Conservation (phyloP, 2,113 vertebrate species). For the Cochlearius cochlearius region DNA sequence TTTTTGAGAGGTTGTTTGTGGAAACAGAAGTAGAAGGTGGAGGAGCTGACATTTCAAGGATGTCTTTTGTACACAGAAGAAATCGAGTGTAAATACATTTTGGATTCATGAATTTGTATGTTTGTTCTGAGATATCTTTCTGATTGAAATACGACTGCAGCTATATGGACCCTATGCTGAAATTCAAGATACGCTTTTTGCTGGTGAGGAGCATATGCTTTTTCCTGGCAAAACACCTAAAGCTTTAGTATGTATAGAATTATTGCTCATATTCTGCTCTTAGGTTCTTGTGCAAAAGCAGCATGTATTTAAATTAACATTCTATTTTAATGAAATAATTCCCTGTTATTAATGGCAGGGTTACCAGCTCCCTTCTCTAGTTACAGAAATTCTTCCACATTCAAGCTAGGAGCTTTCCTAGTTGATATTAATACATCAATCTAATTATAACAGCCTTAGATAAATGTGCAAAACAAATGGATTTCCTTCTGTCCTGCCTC, state of each 20-base stretch:
- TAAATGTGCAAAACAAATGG: not conserved
- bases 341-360: not conserved
- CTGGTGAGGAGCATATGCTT: not conserved
- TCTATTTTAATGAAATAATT: constrained; percentile 4
- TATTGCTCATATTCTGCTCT: not conserved
- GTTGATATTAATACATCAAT: not conserved
- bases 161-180: not conserved
- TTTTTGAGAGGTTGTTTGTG: not conserved
- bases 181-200: not conserved
- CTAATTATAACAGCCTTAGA: not conserved
- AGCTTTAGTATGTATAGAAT: not conserved
- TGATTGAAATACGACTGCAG: not conserved
- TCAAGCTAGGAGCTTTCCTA: not conserved
- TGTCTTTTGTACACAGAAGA: not conserved
- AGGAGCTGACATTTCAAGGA: not conserved
- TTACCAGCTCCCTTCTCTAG: not conserved
- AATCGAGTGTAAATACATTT: not conserved
- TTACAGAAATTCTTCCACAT: not conserved
- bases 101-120: not conserved
- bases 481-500: not conserved
- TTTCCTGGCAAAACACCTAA: not conserved
- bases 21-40: not conserved
- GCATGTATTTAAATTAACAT: not conserved
- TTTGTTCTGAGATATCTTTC: not conserved
- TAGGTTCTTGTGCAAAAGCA: not conserved